A percentile compares a stretch with the other conserved stretches of the same genome.
Conservation (phyloP, 2,113 vertebrate species). For the Oriolus oriolus region DNA sequence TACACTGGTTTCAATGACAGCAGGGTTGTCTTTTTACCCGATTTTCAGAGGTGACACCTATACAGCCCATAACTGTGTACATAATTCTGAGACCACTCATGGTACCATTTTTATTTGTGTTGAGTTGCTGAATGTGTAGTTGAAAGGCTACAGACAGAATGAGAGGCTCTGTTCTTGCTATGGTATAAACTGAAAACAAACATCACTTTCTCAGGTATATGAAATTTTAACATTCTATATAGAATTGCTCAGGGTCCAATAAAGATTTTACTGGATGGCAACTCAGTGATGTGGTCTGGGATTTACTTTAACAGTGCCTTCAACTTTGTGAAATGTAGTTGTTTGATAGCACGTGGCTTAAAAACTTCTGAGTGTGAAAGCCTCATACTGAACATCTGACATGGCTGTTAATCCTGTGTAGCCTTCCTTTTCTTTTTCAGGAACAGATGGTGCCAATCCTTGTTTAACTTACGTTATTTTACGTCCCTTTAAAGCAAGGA, state of each 20-base stretch:
- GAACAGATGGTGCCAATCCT: background rate
- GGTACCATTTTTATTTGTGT: background rate
- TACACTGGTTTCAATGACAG: background rate
- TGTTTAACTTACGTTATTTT: background rate
- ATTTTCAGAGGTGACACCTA: background rate
- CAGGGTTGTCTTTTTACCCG: background rate
- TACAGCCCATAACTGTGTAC: background rate
- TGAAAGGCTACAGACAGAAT: background rate
- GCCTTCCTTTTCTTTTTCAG: background rate
- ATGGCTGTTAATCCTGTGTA: background rate
- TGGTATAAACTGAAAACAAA: background rate
- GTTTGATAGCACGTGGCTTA: background rate
- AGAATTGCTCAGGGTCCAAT: background rate
- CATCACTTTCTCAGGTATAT: background rate
- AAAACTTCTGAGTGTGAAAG: background rate
- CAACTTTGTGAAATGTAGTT: background rate
- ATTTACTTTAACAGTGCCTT: background rate
- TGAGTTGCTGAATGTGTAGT: background rate
- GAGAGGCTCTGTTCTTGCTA: background rate
- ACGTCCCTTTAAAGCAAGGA: background rate
- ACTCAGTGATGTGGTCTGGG: background rate
- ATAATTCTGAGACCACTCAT: background rate
- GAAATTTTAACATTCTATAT: background rate
- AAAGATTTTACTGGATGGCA: background rate
- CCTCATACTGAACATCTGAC: background rate